Percentiles rank a stretch among this genome's conserved stretches.
Evolutionary conservation across 2,888 invertebrate genomes (phyloP).

Genomic region (Campoplex capitator): DNA sequence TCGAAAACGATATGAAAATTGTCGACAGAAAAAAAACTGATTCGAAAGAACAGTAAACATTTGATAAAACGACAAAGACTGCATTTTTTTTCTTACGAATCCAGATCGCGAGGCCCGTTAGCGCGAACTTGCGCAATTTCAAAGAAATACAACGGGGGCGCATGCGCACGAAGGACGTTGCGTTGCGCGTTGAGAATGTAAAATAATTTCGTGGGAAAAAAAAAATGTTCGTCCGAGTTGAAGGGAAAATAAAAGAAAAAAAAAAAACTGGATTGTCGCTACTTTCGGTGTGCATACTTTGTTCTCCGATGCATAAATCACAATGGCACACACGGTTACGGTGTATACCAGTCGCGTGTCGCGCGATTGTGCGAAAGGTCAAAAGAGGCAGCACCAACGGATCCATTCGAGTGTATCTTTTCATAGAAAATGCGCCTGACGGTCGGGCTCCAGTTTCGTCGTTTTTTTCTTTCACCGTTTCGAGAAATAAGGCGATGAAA

Average conservation of each 20-base stretch:
- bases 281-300: slow-evolving; percentile 3
- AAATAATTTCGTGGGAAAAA: slow-evolving; percentile 70
- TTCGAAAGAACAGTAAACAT: background rate
- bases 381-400: background rate
- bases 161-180: slow-evolving; percentile 51
- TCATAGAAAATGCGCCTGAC: background rate
- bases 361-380: slow-evolving; percentile 3
- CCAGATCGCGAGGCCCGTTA: slow-evolving; percentile 34
- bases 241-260: too few relatives aligned
- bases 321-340: slow-evolving; percentile 8
- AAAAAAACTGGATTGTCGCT: slow-evolving; percentile 19
- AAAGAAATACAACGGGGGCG: background rate
- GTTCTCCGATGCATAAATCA: slow-evolving; percentile 12
- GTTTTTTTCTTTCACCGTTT: background rate
- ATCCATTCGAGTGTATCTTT: background rate
- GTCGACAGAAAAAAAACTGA: background rate
- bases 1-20: background rate
- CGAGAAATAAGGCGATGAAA: background rate
- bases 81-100: slow-evolving; percentile 39
- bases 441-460: background rate
- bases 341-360: background rate
- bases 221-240: slow-evolving; percentile 3
- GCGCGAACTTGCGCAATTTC: slow-evolving; percentile 54
- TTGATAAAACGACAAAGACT: background rate
- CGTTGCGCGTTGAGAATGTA: slow-evolving; percentile 65